A percentile compares a stretch with the other conserved stretches of the same genome.
Evolutionary conservation across 2,797 vertebrate species (phyloP).

Genomic region (Emys orbicularis): DNA sequence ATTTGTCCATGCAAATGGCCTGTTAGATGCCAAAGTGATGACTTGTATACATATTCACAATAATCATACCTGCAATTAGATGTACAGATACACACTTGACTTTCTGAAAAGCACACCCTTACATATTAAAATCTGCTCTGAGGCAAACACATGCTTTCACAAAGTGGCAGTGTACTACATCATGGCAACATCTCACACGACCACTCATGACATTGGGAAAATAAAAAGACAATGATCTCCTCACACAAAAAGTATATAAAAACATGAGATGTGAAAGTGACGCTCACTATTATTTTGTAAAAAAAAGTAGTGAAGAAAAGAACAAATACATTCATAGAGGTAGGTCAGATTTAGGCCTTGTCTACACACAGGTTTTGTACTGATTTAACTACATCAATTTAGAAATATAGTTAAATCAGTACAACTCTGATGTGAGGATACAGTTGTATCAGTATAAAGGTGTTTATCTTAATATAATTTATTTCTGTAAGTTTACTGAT

Average conservation of each 20-base stretch:
- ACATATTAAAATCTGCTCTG: conserved; percentile 32
- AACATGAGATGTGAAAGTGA: background rate
- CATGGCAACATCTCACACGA: background rate
- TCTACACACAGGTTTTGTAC: background rate
- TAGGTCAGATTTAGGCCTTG: background rate
- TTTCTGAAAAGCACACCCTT: conserved; percentile 3
- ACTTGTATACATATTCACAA: conserved; percentile 20
- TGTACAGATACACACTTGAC: conserved; percentile 21
- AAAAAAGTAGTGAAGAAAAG: background rate
- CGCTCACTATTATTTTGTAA: background rate
- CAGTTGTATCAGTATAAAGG: background rate
- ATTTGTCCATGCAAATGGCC: conserved; percentile 6
- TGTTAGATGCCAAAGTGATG: conserved; percentile 17
- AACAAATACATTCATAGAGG: background rate
- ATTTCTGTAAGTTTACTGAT: background rate
- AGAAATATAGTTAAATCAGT: background rate
- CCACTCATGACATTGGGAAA: background rate
- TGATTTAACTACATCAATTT: background rate
- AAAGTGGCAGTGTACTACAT: background rate
- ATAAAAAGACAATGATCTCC: background rate
- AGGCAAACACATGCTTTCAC: conserved; percentile 3
- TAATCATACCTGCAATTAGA: conserved; percentile 59
- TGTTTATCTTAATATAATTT: background rate
- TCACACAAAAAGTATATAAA: background rate
- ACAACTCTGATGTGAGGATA: background rate